Conservation (phyloP, 2,113 vertebrate genomes). For the Ahaetulla prasina region DNA sequence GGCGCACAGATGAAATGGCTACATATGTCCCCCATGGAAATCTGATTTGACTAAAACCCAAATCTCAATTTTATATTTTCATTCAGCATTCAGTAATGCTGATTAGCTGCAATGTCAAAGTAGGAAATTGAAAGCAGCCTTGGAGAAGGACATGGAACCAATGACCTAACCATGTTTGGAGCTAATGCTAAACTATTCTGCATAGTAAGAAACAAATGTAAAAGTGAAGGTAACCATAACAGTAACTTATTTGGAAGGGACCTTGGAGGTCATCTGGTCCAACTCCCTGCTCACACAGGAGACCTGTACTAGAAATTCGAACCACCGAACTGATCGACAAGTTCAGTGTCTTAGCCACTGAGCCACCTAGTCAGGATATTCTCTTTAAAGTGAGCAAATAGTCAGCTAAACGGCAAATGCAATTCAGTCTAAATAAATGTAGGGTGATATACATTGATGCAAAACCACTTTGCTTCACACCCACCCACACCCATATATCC, state of each 20-base stretch:
- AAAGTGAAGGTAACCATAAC: too few relatives aligned
- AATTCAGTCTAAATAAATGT: not conserved
- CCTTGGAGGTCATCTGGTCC: too few relatives aligned
- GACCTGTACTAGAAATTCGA: too few relatives aligned
- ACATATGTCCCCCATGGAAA: slow-evolving; percentile 64
- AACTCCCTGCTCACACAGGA: too few relatives aligned
- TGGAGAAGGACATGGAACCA: not conserved
- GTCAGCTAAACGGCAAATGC: not conserved
- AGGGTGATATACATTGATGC: not conserved
- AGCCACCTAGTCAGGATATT: not conserved
- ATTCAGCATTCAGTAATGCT: too few relatives aligned
- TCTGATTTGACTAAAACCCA: slow-evolving; percentile 65
- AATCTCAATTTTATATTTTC: slow-evolving; percentile 63
- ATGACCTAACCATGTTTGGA: not conserved
- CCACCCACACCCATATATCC: not conserved
- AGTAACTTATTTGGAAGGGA: too few relatives aligned
- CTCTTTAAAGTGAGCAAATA: not conserved
- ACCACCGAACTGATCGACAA: too few relatives aligned
- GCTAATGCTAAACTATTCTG: not conserved
- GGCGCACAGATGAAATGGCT: slow-evolving; percentile 47
- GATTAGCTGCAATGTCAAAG: slow-evolving; percentile 54
- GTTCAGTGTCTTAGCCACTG: too few relatives aligned
- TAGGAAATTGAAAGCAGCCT: not conserved
- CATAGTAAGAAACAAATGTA: not conserved
- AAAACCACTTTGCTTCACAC: not conserved